Conservation (phyloP, 2,797 vertebrate species). For the Benthosema pterotum region DNA sequence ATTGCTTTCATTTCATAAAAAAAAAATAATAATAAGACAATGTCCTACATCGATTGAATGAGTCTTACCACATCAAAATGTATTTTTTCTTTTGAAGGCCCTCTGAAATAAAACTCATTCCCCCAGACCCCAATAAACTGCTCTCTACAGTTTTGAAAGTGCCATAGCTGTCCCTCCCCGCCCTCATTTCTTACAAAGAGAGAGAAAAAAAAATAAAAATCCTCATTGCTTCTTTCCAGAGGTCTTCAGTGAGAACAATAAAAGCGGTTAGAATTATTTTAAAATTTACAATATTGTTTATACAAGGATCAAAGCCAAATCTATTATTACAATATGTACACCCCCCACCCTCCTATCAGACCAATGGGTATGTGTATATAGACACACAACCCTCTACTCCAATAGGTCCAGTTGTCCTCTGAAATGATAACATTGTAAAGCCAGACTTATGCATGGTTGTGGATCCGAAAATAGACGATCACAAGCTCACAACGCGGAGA, state of each 20-base stretch:
- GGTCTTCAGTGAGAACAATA: slow-evolving; percentile 70
- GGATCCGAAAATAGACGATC: no score
- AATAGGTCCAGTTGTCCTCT: slow-evolving; percentile 66
- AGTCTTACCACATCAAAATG: slow-evolving; percentile 25
- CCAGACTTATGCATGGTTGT: no score
- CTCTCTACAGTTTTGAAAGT: slow-evolving; percentile 72
- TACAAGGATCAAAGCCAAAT: slow-evolving; percentile 81
- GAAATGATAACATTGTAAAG: slow-evolving; percentile 60
- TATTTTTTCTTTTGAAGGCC: slow-evolving; percentile 18
- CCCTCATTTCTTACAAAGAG: slow-evolving; percentile 45
- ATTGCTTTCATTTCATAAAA: slow-evolving; percentile 59
- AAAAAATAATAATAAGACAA: slow-evolving; percentile 32
- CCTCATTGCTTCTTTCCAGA: slow-evolving; percentile 68
- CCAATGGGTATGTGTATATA: slow-evolving; percentile 61
- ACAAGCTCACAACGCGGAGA: no score
- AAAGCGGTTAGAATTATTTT: slow-evolving; percentile 76
- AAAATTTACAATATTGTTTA: slow-evolving; percentile 85
- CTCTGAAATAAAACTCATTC: slow-evolving; percentile 43
- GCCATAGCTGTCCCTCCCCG: slow-evolving; percentile 62
- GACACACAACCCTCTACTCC: slow-evolving; percentile 49
- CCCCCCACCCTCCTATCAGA: slow-evolving; percentile 39
- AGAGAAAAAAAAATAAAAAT: slow-evolving; percentile 42
- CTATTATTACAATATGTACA: slow-evolving; percentile 86
- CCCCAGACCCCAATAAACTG: slow-evolving; percentile 47
- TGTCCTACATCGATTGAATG: slow-evolving; percentile 43